These are phyloP conservation scores for Larimichthys crocea DNA, from an alignment of 2,113 vertebrate genomes.

Conservation along the genomic window DNA sequence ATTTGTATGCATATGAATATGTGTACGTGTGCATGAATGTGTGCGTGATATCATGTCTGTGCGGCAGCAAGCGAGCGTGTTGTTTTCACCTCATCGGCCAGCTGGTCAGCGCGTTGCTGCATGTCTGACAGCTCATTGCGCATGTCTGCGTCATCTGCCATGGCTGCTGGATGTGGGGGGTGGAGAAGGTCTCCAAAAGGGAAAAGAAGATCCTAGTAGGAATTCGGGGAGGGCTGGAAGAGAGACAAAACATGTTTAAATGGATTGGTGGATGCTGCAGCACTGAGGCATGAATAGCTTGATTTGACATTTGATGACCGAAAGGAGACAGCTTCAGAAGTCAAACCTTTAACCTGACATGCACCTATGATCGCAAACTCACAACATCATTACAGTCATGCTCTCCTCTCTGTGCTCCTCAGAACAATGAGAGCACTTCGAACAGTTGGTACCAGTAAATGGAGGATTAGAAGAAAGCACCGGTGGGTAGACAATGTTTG, in stretches of 20 bases:
- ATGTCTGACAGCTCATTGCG: conserved; percentile 99
- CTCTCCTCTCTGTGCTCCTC: neutral
- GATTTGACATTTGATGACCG: neutral
- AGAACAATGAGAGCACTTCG: neutral
- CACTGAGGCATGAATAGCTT: neutral
- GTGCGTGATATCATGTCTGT: neutral
- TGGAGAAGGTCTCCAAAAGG: conserved; percentile 80
- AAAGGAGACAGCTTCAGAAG: neutral
- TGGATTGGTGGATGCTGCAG: neutral
- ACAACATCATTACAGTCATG: neutral
- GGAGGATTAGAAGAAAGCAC: neutral
- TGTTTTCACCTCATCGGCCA: conserved; percentile 94
- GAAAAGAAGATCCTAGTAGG: conserved; percentile 80
- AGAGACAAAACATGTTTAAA: conserved; percentile 42
- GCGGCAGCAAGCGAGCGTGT: neutral
- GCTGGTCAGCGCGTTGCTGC: conserved; percentile 97
- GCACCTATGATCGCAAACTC: neutral
- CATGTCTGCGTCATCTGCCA: conserved; percentile 98
- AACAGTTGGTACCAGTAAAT: neutral
- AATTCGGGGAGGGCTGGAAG: conserved; percentile 78
- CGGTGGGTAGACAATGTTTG: neutral
- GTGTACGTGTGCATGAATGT: neutral
- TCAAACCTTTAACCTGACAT: neutral
- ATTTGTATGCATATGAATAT: neutral
- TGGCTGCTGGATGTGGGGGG: conserved; percentile 83